Base-by-base conservation (phyloP, 2,797 vertebrate genomes). In the Onychomys arenicola region DNA sequence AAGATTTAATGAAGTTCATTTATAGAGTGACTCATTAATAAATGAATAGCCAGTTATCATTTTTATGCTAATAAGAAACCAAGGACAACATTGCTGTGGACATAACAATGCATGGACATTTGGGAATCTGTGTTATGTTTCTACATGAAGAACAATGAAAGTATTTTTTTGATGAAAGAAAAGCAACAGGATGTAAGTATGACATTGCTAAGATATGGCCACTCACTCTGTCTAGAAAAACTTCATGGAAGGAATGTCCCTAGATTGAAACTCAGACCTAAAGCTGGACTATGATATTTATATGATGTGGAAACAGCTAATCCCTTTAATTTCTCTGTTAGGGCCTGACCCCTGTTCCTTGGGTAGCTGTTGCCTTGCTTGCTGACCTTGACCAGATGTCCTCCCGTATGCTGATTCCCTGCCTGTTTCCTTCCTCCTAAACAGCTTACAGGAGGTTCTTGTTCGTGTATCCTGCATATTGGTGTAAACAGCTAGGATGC, bases 1-100 rank as follows among this genome's bases (percentile, higher is more conserved):
- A n/a, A 25, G n/a, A 12, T 67, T 97, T 89, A 93, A 63, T 57
- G 88, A 76, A 61, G 81, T 11, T 65, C 34, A 37, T 93, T 95
- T 49, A 27, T 82, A n/a, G 93, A 69, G 13, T 55, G 40, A 91
- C 67, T 49, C 32, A 76, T 82, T 49, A 87, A 71, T 80, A 78
- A 90, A 73, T 84, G 27, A 2, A 43, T 32, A 61, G 76, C n/a
- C 69, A n/a, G 8, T 61, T 83, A 59, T 90, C 32, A 11, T 29
- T 34, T 75, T 89, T 84, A 43, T 76, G 55, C 61, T 27, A n/a
- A 37, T n/a, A 2, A 55, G 75, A 95, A 21, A 57, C 25, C 32
- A n/a, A 37, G 16, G 67, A 89, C 6, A 83, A 34, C 2, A 73
- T 0, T 29, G 49, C 73, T 57, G 49, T 34, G n/a, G 37, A n/a